A percentile compares a stretch with the other conserved stretches of the same genome.
Conservation (phyloP, 2,113 vertebrate genomes). For the Actenoides hombroni region DNA sequence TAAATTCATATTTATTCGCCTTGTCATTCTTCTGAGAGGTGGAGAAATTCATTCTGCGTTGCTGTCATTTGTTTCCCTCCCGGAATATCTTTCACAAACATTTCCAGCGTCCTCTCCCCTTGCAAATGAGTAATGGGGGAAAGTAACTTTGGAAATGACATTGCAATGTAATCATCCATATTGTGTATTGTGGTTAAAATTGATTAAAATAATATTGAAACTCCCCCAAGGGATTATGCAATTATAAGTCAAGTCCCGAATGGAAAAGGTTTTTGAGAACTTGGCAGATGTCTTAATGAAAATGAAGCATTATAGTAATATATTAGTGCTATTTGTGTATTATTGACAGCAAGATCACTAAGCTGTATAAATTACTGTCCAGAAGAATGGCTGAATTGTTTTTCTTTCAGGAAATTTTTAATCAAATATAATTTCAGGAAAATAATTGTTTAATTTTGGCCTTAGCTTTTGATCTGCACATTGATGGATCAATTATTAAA, state of each 20-base stretch:
- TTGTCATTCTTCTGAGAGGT: slow-evolving; percentile 31
- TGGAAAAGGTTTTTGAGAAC: slow-evolving; percentile 80
- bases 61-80: slow-evolving; percentile 12
- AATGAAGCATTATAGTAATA: slow-evolving; percentile 86
- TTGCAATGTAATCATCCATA: slow-evolving; percentile 81
- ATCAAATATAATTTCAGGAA: slow-evolving; percentile 78
- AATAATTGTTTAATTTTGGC: slow-evolving; percentile 75
- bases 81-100: slow-evolving; percentile 46
- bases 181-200: slow-evolving; percentile 82
- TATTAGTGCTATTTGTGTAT: slow-evolving; percentile 82
- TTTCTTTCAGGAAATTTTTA: slow-evolving; percentile 77
- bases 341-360: slow-evolving; percentile 83
- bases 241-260: slow-evolving; percentile 82
- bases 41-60: slow-evolving; percentile 11
- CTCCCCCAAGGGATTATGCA: slow-evolving; percentile 80
- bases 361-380: slow-evolving; percentile 80
- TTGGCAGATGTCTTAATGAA: slow-evolving; percentile 88
- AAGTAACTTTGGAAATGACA: slow-evolving; percentile 81
- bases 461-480: slow-evolving; percentile 62
- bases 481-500: slow-evolving; percentile 69
- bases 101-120: slow-evolving; percentile 53
- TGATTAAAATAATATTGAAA: slow-evolving; percentile 87
- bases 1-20: slow-evolving; percentile 57
- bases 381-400: slow-evolving; percentile 77
- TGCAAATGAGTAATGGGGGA: slow-evolving; percentile 75